Evolutionary conservation across 2,797 vertebrate genomes (phyloP).

Genomic region (Etheostoma perlongum): DNA sequence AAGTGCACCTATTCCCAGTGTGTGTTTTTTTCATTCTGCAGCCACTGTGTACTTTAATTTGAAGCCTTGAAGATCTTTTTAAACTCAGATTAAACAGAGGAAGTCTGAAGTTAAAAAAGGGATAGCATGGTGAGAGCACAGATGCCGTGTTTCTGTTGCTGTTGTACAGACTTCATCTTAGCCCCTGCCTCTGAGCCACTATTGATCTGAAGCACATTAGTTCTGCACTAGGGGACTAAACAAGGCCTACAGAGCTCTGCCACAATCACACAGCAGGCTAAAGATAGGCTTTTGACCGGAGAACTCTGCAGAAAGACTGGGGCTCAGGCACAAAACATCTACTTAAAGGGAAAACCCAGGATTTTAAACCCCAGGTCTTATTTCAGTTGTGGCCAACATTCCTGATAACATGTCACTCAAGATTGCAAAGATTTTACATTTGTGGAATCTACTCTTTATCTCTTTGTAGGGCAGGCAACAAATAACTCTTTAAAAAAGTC

Average conservation of each 20-base stretch:
- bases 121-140: constrained; percentile 30
- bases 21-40: constrained; percentile 7
- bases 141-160: constrained; percentile 54
- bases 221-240: constrained; percentile 77
- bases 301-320: constrained; percentile 56
- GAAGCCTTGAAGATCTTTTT: constrained; percentile 16
- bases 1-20: constrained; percentile 17
- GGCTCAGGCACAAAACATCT: constrained; percentile 25
- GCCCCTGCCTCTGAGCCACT: constrained; percentile 69
- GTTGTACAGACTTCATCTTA: constrained; percentile 61
- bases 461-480: neutral
- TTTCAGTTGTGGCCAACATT: neutral
- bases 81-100: constrained; percentile 29
- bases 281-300: constrained; percentile 75
- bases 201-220: constrained; percentile 84
- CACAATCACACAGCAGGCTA: constrained; percentile 75
- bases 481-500: neutral
- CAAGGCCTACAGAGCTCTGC: constrained; percentile 70
- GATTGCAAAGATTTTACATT: neutral
- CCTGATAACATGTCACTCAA: neutral
- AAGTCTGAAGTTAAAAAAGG: constrained; percentile 14
- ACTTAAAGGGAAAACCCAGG: neutral
- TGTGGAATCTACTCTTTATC: neutral
- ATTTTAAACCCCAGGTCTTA: no score
- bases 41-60: constrained; percentile 18